phyloP scores from a whole-genome alignment of 2,113 vertebrate genomes.

The Lichenostomus cassidix region DNA sequence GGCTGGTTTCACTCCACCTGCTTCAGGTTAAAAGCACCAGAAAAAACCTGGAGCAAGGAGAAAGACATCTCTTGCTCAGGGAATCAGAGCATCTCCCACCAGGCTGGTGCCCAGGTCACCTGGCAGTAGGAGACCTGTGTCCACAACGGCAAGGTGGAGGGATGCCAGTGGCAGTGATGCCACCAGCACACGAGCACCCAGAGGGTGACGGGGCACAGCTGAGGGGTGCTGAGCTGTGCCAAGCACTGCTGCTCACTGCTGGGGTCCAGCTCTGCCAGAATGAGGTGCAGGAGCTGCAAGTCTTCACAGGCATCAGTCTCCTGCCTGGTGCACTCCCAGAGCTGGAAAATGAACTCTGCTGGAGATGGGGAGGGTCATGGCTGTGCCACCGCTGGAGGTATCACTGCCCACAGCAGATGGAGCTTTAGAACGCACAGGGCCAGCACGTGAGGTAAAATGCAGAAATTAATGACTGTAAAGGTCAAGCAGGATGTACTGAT shows the following conservation, averaged over 20 bases:
- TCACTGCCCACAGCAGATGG: not conserved
- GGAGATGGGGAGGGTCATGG: not conserved
- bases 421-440: not conserved
- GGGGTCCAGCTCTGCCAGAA: not conserved
- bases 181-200: not conserved
- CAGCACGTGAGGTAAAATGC: not conserved
- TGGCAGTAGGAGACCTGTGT: not conserved
- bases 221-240: not conserved
- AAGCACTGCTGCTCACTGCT: rapidly evolving
- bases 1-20: not conserved
- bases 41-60: not conserved
- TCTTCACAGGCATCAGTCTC: not conserved
- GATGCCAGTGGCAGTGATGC: not conserved
- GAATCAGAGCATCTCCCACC: not conserved
- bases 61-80: not conserved
- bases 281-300: not conserved
- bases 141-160: rapidly evolving
- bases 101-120: not conserved
- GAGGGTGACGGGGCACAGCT: not conserved
- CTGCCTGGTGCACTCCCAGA: not conserved
- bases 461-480: not conserved
- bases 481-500: not conserved
- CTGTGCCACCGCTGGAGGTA: not conserved
- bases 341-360: not conserved
- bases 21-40: not conserved